Conservation (phyloP, 2,113 vertebrate genomes). For the Varanus salvator region DNA sequence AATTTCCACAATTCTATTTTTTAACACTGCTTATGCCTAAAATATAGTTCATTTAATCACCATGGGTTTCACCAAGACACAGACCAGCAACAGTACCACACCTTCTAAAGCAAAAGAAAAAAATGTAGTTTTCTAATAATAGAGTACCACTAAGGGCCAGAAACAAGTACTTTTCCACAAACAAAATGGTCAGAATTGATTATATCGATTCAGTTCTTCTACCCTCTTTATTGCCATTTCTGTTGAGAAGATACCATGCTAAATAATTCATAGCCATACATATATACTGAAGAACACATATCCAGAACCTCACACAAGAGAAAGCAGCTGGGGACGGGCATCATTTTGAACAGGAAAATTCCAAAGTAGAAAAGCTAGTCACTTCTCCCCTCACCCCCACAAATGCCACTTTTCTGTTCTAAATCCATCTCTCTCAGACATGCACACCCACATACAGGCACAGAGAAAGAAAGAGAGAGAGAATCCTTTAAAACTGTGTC, state of each 20-base stretch:
- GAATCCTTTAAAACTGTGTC: too few relatives aligned
- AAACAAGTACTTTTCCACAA: not conserved
- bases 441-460: too few relatives aligned
- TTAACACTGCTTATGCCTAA: slow-evolving; percentile 28
- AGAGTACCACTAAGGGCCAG: not conserved
- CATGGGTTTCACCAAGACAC: slow-evolving; percentile 41
- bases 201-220: not conserved
- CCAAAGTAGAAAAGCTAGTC: not conserved
- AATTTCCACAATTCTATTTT: slow-evolving; percentile 35
- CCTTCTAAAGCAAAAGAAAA: slow-evolving; percentile 33
- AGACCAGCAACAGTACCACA: slow-evolving; percentile 29
- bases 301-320: not conserved
- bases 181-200: not conserved
- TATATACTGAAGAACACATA: not conserved
- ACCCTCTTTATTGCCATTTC: not conserved
- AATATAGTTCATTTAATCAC: slow-evolving; percentile 30
- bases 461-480: not conserved
- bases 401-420: not conserved
- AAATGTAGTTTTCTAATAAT: slow-evolving; percentile 28
- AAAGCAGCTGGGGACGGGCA: not conserved
- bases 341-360: not conserved
- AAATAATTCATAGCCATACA: not conserved
- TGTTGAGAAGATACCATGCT: not conserved
- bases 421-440: not conserved
- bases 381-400: not conserved